These are phyloP conservation scores for Ginglymostoma cirratum DNA, from an alignment of 2,113 vertebrate species.

Conservation along the genomic window DNA sequence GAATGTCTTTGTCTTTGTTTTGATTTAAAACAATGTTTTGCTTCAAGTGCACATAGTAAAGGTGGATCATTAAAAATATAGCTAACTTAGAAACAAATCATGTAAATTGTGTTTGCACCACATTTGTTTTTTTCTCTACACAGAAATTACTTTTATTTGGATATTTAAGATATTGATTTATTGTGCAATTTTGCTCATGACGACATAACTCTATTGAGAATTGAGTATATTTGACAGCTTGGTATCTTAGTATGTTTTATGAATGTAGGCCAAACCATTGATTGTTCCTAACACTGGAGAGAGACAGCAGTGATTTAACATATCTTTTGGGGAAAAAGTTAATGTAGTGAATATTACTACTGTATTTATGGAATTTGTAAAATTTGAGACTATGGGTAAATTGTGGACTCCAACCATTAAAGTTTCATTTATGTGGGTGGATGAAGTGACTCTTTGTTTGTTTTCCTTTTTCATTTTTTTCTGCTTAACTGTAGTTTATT, in stretches of 20 bases:
- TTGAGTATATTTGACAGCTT: neutral
- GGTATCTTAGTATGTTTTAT: neutral
- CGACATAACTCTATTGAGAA: neutral
- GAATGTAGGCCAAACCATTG: neutral
- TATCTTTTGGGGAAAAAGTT: neutral
- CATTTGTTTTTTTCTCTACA: neutral
- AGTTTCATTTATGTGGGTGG: slow-evolving; percentile 12
- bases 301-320: slow-evolving; percentile 3
- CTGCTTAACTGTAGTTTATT: neutral
- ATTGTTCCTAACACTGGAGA: neutral
- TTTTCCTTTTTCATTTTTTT: neutral
- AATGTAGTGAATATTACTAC: slow-evolving; percentile 25
- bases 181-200: slow-evolving; percentile 6
- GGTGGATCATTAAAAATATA: neutral
- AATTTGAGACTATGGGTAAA: slow-evolving; percentile 18
- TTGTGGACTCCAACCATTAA: slow-evolving; percentile 32
- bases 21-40: neutral
- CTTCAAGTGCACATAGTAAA: neutral
- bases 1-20: neutral
- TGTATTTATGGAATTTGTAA: slow-evolving; percentile 28
- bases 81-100: neutral
- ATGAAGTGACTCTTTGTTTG: neutral
- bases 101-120: neutral
- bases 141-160: neutral
- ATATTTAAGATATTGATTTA: neutral